Evolutionary conservation across 2,888 invertebrate species (phyloP), one percentile per base, ranked within the genome.

Genomic region (Philonicus albiceps): DNA sequence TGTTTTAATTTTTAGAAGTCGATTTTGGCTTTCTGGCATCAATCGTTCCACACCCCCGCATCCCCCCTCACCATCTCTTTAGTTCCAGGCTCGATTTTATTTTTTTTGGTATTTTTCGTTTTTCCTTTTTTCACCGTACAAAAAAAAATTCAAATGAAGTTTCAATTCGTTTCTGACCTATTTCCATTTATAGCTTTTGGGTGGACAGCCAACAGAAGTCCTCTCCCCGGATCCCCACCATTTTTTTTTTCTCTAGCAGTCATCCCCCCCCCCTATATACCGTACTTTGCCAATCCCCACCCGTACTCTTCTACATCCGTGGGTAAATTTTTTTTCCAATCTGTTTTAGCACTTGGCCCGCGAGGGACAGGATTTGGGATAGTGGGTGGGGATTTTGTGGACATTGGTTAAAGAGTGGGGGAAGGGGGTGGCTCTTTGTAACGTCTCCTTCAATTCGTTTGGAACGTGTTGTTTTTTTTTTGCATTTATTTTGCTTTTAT

Each of bases 131-230:
- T 13, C 19, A 3, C 40, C 27, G 27, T 37, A 75, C n/a, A n/a
- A n/a, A n/a, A 78, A 78, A 43, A 40, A 53, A 53, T 81, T 81
- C 53, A 81, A 81, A 81, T 81, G 80, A 81, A 81, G 43, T 81
- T 81, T 81, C 80, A 55, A 81, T 34, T 81, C 55, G 53, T 31
- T 53, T 81, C 80, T 64, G 64, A 64, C 64, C 64, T 64, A 64
- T 64, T 64, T 64, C 64, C 64, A 27, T 64, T 64, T 64, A 64
- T 64, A 64, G 64, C 22, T 64, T 64, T 64, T 64, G 64, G 64
- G 64, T 64, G 64, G 64, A 64, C 27, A 64, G n/a, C 49, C 49
- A 1, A 64, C 64, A 64, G 64, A 64, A 49, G n/a, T 11, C 27
- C 64, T n/a, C 22, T 3, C 49, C 64, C 22, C 3, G 11, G 8